phyloP scores from a whole-genome alignment of 2,113 vertebrate genomes.

The Paedocypris sp. region DNA sequence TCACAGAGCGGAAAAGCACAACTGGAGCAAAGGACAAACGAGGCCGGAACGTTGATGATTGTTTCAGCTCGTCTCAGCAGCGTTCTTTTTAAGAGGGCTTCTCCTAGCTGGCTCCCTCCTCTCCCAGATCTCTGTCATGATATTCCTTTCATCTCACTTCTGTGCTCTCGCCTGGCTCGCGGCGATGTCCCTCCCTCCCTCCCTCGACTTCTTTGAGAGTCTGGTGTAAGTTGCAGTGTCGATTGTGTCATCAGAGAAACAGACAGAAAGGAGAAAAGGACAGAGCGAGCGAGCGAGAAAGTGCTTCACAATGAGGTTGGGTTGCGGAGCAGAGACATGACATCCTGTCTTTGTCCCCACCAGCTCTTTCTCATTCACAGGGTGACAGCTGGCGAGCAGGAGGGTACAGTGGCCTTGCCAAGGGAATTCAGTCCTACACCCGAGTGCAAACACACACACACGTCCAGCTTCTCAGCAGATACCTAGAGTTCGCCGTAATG shows the following conservation, averaged over 20 bases:
- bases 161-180: neutral
- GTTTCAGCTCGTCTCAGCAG: neutral
- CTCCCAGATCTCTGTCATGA: neutral
- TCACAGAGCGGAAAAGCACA: neutral
- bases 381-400: slow-evolving; percentile 66
- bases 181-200: neutral
- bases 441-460: slow-evolving; percentile 23
- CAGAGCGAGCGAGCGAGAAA: neutral
- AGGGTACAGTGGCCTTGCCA: slow-evolving; percentile 61
- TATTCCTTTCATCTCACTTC: neutral
- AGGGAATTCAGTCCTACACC: slow-evolving; percentile 48
- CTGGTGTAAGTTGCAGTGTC: slow-evolving; percentile 41
- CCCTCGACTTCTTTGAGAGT: slow-evolving; percentile 10
- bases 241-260: slow-evolving; percentile 46
- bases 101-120: neutral
- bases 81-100: neutral
- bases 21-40: neutral
- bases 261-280: slow-evolving; percentile 12
- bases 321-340: slow-evolving; percentile 37
- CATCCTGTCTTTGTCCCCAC: slow-evolving; percentile 43
- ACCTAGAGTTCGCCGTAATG: too few relatives aligned
- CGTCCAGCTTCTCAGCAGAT: too few relatives aligned
- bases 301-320: neutral
- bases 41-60: neutral
- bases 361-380: slow-evolving; percentile 41